Conservation (phyloP, 2,888 invertebrate genomes). For the Scaptomyza reducta region DNA sequence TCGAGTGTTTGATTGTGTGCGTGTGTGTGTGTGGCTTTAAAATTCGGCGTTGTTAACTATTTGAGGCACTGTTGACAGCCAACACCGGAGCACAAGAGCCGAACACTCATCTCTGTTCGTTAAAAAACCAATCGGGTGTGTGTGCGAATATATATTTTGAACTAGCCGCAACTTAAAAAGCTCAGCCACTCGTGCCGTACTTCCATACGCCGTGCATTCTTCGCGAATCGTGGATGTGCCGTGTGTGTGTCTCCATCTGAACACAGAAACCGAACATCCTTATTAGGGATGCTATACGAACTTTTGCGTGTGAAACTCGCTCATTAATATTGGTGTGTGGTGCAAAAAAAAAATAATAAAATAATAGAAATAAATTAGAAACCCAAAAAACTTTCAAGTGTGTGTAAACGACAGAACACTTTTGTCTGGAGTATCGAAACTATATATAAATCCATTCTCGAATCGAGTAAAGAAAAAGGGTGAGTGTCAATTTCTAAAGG, state of each 20-base stretch:
- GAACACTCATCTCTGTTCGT: conserved; percentile 57
- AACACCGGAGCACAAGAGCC: conserved; percentile 54
- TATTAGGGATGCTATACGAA: conserved; percentile 53
- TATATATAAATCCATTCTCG: conserved; percentile 4
- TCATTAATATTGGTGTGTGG: conserved; percentile 26
- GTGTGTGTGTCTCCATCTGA: conserved; percentile 40
- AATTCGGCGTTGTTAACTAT: conserved; percentile 71
- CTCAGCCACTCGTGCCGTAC: conserved; percentile 62
- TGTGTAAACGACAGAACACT: conserved; percentile 1
- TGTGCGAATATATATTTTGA: conserved; percentile 60
- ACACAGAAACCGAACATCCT: conserved; percentile 45
- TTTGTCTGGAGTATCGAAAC: conserved; percentile 13
- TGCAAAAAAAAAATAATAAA: conserved; percentile 5
- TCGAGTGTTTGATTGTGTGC: conserved; percentile 7
- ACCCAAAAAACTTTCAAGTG: background rate
- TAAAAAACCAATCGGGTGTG: conserved; percentile 34
- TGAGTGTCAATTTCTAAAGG: conserved; percentile 11
- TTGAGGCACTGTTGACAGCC: conserved; percentile 79
- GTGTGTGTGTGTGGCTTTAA: conserved; percentile 37
- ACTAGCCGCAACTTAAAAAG: conserved; percentile 71
- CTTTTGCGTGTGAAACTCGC: conserved; percentile 35
- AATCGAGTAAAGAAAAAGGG: conserved; percentile 4
- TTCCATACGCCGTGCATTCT: conserved; percentile 72
- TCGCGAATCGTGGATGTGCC: conserved; percentile 73
- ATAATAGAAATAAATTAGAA: background rate